A percentile compares a stretch with the other conserved stretches of the same genome.
Conservation (phyloP, 2,797 vertebrate genomes). For the Euphonia xanthogaster region DNA sequence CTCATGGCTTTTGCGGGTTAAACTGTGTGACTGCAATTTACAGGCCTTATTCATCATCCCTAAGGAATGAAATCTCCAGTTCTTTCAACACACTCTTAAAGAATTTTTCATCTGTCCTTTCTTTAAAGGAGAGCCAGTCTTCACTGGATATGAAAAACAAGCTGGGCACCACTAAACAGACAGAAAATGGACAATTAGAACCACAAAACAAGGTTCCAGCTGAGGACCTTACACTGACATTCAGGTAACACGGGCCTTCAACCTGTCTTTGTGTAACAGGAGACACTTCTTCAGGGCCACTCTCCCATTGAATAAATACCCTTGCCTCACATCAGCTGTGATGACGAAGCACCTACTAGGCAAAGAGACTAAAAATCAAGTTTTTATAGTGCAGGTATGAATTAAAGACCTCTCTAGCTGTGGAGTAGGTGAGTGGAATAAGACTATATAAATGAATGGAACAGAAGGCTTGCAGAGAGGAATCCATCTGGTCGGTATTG, state of each 20-base stretch:
- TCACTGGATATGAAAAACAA: constrained; percentile 91
- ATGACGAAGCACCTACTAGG: background rate
- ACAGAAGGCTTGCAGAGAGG: background rate
- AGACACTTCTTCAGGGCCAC: background rate
- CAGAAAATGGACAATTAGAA: constrained; percentile 91
- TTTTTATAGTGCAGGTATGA: background rate
- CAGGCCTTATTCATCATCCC: background rate
- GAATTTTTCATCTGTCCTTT: background rate
- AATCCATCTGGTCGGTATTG: background rate
- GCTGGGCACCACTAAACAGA: constrained; percentile 80
- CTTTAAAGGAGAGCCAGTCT: constrained; percentile 88
- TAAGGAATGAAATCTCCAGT: background rate
- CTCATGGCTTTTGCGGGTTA: constrained; percentile 16
- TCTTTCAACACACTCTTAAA: background rate
- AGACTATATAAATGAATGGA: accelerated
- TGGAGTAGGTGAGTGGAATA: background rate
- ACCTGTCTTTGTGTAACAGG: background rate
- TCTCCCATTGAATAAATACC: background rate
- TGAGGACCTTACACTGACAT: constrained; percentile 89
- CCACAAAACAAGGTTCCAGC: constrained; percentile 87
- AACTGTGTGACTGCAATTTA: background rate
- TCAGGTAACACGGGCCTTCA: constrained; percentile 77
- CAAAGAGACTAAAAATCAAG: background rate
- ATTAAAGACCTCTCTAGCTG: background rate
- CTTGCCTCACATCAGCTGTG: background rate